Evolutionary conservation across 2,888 invertebrate species (phyloP).

Genomic region (Drosophila lacicola): DNA sequence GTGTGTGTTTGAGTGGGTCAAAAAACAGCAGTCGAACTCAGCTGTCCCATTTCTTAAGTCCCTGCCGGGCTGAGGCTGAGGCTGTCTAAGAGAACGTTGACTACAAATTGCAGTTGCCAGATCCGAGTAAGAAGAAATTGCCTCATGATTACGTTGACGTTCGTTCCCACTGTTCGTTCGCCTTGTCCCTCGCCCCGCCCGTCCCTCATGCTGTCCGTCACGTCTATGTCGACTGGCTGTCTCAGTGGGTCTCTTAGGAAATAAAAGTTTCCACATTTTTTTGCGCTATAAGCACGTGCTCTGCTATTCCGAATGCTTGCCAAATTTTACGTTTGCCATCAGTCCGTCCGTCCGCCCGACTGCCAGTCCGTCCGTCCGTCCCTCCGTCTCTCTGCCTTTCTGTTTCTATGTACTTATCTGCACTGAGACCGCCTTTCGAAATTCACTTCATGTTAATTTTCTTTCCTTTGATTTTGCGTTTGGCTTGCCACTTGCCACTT

Average conservation of each 20-base stretch:
- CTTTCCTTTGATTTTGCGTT: constrained; percentile 73
- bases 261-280: constrained; percentile 72
- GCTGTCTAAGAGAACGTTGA: constrained; percentile 54
- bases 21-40: constrained; percentile 61
- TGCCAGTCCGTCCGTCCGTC: background rate
- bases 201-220: constrained; percentile 49
- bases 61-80: constrained; percentile 26
- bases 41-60: constrained; percentile 52
- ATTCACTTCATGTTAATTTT: constrained; percentile 77
- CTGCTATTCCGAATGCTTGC: constrained; percentile 61
- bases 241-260: constrained; percentile 72
- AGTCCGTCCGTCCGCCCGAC: constrained; percentile 12
- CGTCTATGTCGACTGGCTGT: constrained; percentile 71
- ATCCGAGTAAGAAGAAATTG: constrained; percentile 64
- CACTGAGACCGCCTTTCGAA: constrained; percentile 61
- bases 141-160: constrained; percentile 73
- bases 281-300: constrained; percentile 72
- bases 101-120: constrained; percentile 68
- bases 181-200: constrained; percentile 4
- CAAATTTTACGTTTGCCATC: constrained; percentile 59
- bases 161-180: constrained; percentile 10
- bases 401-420: constrained; percentile 55
- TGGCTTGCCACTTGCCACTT: constrained; percentile 49
- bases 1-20: constrained; percentile 60
- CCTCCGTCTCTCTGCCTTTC: constrained; percentile 18